phyloP scores from a whole-genome alignment of 2,888 invertebrate species.

The Drosophila nr. perissopoda region DNA sequence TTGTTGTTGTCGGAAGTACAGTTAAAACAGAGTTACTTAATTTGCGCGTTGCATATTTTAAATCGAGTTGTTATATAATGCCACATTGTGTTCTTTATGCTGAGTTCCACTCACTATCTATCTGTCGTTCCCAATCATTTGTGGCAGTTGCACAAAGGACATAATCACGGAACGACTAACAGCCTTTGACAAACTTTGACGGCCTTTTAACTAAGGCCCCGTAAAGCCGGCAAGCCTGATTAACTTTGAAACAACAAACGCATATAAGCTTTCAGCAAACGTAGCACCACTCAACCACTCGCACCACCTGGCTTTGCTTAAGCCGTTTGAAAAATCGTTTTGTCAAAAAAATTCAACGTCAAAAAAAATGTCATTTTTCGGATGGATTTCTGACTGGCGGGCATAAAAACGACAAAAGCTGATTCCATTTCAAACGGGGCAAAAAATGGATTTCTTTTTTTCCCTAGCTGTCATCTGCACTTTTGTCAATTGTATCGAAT shows the following conservation, averaged over 20 bases:
- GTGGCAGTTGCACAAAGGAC: constrained; percentile 14
- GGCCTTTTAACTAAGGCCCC: constrained; percentile 47
- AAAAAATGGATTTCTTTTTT: neutral
- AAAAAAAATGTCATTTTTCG: constrained; percentile 47
- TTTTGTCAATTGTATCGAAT: constrained; percentile 21
- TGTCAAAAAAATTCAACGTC: constrained; percentile 4
- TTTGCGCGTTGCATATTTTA: constrained; percentile 9
- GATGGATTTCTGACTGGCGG: constrained; percentile 28
- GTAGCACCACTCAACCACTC: constrained; percentile 3
- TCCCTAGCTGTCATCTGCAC: constrained; percentile 20
- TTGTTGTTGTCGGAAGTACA: constrained; percentile 28
- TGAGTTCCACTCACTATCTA: constrained; percentile 19
- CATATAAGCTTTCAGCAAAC: constrained; percentile 9
- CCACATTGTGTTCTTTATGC: constrained; percentile 31
- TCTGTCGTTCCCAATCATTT: constrained; percentile 6
- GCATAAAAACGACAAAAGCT: constrained; percentile 31
- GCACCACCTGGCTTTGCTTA: neutral
- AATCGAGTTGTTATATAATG: constrained; percentile 33
- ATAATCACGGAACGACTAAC: constrained; percentile 6
- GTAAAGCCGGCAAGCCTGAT: constrained; percentile 47
- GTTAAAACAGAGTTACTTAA: constrained; percentile 21
- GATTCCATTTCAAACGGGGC: constrained; percentile 14
- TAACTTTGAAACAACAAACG: constrained; percentile 28
- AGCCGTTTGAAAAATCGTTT: constrained; percentile 30
- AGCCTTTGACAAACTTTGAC: constrained; percentile 42